Conservation (phyloP, 2,888 invertebrate genomes). For the Acleris emargana region DNA sequence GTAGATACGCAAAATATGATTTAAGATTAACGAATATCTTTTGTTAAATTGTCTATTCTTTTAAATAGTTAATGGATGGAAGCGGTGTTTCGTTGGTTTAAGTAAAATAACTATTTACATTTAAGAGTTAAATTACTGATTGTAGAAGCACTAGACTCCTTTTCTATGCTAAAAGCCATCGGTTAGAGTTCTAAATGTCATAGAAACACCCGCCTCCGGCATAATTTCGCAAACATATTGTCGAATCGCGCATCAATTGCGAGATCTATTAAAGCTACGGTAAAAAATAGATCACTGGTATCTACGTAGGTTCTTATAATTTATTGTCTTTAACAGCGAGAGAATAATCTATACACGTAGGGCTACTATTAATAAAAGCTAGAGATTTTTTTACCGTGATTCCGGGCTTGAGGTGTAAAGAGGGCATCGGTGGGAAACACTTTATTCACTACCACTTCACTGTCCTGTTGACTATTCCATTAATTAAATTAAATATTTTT, state of each 20-base stretch:
- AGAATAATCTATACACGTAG: neutral
- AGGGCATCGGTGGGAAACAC: slow-evolving; percentile 68
- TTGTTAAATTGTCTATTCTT: no score
- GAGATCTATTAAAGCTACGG: slow-evolving; percentile 26
- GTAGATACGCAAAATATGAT: no score
- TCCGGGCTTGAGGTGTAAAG: slow-evolving; percentile 79
- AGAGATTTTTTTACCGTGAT: slow-evolving; percentile 69
- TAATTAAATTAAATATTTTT: slow-evolving; percentile 41
- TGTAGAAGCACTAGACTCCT: neutral
- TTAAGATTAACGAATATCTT: no score
- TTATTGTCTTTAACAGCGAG: slow-evolving; percentile 8
- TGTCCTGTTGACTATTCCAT: slow-evolving; percentile 40
- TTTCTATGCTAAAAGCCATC: neutral
- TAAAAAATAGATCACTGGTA: slow-evolving; percentile 7
- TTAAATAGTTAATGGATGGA: no score
- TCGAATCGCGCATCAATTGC: neutral
- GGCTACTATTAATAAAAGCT: slow-evolving; percentile 20
- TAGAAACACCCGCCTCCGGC: neutral
- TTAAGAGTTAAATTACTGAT: neutral
- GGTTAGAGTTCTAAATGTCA: neutral
- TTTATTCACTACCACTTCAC: slow-evolving; percentile 64
- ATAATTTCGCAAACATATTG: slow-evolving; percentile 17
- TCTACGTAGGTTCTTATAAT: slow-evolving; percentile 2
- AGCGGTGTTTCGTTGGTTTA: neutral
- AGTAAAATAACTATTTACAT: neutral